Evolutionary conservation across 2,113 vertebrate genomes (phyloP), one percentile per base, ranked within the genome.

Genomic region (Mugil cephalus): DNA sequence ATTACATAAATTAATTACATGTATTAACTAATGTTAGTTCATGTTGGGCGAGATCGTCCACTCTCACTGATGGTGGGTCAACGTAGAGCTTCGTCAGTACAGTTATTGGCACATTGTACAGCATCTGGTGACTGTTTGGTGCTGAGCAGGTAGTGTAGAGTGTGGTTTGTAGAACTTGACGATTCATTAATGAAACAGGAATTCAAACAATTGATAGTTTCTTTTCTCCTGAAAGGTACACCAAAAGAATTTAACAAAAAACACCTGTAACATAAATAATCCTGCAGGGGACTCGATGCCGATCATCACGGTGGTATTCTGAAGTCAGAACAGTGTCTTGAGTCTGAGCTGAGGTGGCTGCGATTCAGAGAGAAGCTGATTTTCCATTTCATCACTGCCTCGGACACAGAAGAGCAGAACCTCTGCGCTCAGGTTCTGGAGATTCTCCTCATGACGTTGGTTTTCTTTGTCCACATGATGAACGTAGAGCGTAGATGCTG

Each of bases 221-320:
- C 24, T 30, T 30, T 30, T 30, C 24, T 30, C 5, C 24, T 30
- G 24, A 30, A 30, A 30, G 5, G 24, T 30, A 30, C 24, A 30
- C 24, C 24, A 30, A 30, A 30, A 30, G 24, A 38, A 6, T 69
- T n/a, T 14, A 13, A 84, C 6, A 70, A 72, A 75, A 47, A 45
- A 47, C 10, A 79, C 1, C 9, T 73, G 77, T 83, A 69, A 67
- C 71, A 77, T 69, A 78, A 82, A 83, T 71, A 61, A 56, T 47
- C 19, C 17, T 54, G 18, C 52, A 53, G 7, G 54, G 46, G 35
- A 62, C 72, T 68, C 65, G 40, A 54, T 48, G 24, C 43, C 34
- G 40, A 75, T 6, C 13, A 14, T 81, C 17, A 50, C 3, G 60
- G 0, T 1, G 55, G 34, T 35, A 17, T 54, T 55, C 34, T 65